These are phyloP conservation scores for Vannuccia rotundouncinata DNA, from an alignment of 2,888 invertebrate species.

Conservation along the genomic window DNA sequence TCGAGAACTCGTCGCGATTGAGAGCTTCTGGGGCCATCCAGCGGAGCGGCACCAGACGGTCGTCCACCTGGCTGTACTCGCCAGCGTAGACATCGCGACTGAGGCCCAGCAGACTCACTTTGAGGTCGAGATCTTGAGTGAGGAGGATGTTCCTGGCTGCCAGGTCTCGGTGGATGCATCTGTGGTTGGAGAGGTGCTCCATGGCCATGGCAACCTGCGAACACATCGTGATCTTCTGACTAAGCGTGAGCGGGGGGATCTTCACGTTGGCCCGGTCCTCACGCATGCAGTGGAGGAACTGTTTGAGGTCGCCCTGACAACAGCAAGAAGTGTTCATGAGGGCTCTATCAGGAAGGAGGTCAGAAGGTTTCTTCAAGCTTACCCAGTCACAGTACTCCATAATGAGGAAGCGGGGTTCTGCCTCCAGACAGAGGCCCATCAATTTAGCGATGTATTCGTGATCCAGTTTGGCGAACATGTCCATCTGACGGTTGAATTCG, in stretches of 20 bases:
- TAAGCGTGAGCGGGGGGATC: slow-evolving; percentile 62
- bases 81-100: slow-evolving; percentile 77
- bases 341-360: too few species aligned
- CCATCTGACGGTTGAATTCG: slow-evolving; percentile 81
- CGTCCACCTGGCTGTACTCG: slow-evolving; percentile 78
- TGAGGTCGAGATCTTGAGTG: slow-evolving; percentile 70
- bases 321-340: too few species aligned
- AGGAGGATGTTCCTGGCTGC: slow-evolving; percentile 84
- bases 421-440: slow-evolving; percentile 67
- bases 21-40: slow-evolving; percentile 95
- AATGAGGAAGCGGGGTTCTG: slow-evolving; percentile 78
- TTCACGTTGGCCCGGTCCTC: slow-evolving; percentile 61
- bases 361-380: too few species aligned
- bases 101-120: slow-evolving; percentile 73
- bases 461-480: slow-evolving; percentile 73
- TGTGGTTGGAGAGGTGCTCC: slow-evolving; percentile 69
- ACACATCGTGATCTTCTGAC: slow-evolving; percentile 57
- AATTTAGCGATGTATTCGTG: slow-evolving; percentile 73
- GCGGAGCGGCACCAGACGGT: slow-evolving; percentile 71
- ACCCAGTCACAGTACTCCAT: slow-evolving; percentile 89
- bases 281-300: slow-evolving; percentile 59
- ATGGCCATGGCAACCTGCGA: slow-evolving; percentile 72
- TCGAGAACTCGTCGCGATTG: slow-evolving; percentile 82
- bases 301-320: slow-evolving; percentile 78
- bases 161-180: slow-evolving; percentile 80